Base-by-base conservation (phyloP, 2,113 vertebrate genomes). In the Spea multiplicata region DNA sequence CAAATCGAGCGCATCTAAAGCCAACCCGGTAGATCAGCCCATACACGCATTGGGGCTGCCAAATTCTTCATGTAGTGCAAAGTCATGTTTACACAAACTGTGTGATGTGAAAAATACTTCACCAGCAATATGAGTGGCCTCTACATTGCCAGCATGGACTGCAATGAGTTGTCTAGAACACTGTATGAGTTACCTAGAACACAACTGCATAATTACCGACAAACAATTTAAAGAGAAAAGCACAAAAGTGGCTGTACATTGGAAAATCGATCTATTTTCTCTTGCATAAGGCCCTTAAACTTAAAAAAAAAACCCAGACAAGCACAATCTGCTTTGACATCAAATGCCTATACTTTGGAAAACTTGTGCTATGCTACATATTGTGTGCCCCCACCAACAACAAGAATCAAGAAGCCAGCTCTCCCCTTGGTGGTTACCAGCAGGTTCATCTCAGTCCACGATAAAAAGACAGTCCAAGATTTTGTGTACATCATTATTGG, bases 401-500 rank as follows among this genome's bases (percentile, higher is more conserved):
- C 30, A 30, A 30, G 30, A 30, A 30, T 30, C 30, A 30, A 30
- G 30, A 30, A 30, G 30, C 30, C 30, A 30, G 10, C 10, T 4
- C 2, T 8, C 55, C 55, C 55, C 55, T 4, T 50, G 17, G 52
- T 55, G 71, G 45, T 68, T 49, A 45, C 77, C 85, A 86, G 88
- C 84, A 89, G 5, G 88, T 90, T 87, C 86, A 85, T 88, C 89
- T 88, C 74, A 82, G 90, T 83, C 88, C 88, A 84, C 67, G 66
- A 82, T 83, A 82, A 83, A 30, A 86, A 78, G 85, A 86, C 86
- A 85, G 88, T 83, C 83, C 85, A 85, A 89, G 87, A 85, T 86
- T 87, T 86, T 84, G 87, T 88, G 81, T 86, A 82, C 83, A 88
- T 88, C 90, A 89, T 87, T 89, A 91, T 30, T 88, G 92, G 93